Conservation (phyloP, 2,888 invertebrate species). For the Blera fallax region DNA sequence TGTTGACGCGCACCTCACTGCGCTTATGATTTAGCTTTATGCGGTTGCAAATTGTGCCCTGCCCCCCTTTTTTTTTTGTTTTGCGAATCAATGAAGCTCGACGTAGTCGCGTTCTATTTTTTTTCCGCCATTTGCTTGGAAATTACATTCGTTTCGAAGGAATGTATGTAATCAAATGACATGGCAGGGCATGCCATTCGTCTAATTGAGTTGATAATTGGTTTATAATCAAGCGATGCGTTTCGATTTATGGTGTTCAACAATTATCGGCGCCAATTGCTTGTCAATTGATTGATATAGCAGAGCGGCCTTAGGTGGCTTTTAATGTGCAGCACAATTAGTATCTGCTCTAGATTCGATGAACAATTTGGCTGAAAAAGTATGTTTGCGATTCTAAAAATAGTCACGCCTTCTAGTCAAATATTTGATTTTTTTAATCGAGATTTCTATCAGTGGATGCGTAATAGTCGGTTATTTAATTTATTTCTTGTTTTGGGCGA, state of each 20-base stretch:
- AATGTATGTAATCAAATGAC: slow-evolving; percentile 11
- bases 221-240: slow-evolving; percentile 44
- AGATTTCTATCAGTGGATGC: not conserved
- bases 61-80: not conserved
- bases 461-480: not conserved
- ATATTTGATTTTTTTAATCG: not conserved
- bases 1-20: not conserved
- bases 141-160: slow-evolving; percentile 1
- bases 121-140: not conserved
- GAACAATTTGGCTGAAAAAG: not conserved
- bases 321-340: not conserved
- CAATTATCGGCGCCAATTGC: slow-evolving; percentile 29
- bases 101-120: slow-evolving; percentile 6
- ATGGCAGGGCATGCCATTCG: not conserved
- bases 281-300: not conserved
- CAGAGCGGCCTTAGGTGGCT: too few relatives aligned
- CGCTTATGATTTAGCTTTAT: slow-evolving; percentile 15
- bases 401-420: not conserved
- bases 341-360: too few relatives aligned
- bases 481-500: not conserved
- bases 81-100: slow-evolving; percentile 41
- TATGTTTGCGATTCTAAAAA: not conserved
- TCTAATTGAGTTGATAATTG: slow-evolving; percentile 49
- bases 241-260: slow-evolving; percentile 24
- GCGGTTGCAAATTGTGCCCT: slow-evolving; percentile 26